Percentiles rank a stretch among this genome's conserved stretches.
Evolutionary conservation across 2,888 invertebrate species (phyloP).

Genomic region (Ectropis crepuscularia): DNA sequence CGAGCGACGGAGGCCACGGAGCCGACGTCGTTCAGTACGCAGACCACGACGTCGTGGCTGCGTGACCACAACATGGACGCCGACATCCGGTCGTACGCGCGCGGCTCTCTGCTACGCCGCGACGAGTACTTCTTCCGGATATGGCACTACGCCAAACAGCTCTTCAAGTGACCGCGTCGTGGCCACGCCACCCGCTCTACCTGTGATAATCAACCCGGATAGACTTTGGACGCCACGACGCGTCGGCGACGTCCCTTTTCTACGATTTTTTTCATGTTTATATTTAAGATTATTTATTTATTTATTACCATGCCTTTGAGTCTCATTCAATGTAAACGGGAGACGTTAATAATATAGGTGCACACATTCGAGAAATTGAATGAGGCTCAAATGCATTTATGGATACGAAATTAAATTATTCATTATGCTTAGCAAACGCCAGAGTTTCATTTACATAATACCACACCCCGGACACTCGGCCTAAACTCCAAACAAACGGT

Average conservation of each 20-base stretch:
- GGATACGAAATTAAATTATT: constrained; percentile 43
- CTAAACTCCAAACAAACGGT: no score
- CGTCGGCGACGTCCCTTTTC: constrained; percentile 60
- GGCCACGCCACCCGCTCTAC: constrained; percentile 48
- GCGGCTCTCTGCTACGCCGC: constrained; percentile 91
- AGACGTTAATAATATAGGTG: constrained; percentile 81
- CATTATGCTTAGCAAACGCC: constrained; percentile 37
- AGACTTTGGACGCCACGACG: constrained; percentile 56
- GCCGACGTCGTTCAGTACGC: constrained; percentile 95
- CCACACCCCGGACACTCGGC: no score
- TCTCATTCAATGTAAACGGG: constrained; percentile 68
- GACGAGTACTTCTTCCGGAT: constrained; percentile 98
- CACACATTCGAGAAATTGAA: constrained; percentile 73
- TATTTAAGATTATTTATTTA: constrained; percentile 69
- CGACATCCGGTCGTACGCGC: constrained; percentile 95
- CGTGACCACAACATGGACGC: constrained; percentile 97
- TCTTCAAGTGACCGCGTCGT: constrained; percentile 87
- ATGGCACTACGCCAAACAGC: constrained; percentile 94
- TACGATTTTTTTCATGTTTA: constrained; percentile 61
- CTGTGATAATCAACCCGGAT: constrained; percentile 78
- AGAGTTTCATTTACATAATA: constrained; percentile 25
- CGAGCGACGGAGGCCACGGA: constrained; percentile 88
- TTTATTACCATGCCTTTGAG: constrained; percentile 56
- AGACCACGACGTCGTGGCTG: constrained; percentile 97
- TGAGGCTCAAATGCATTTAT: constrained; percentile 62